Evolutionary conservation across 2,888 invertebrate genomes (phyloP).

Genomic region (Plebejus melissa): DNA sequence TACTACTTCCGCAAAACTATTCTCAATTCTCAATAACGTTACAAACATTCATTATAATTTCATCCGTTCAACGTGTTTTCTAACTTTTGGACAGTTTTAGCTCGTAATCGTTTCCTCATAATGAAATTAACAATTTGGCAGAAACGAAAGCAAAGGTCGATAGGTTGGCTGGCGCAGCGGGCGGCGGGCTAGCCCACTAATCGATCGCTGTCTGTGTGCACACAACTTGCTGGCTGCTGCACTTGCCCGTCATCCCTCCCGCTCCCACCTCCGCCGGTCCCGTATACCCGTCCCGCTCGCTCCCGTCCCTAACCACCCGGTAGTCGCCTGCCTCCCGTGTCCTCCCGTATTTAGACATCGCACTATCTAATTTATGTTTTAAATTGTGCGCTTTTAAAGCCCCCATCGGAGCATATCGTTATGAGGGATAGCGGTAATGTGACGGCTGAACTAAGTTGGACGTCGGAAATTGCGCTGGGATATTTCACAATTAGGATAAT

Average conservation of each 20-base stretch:
- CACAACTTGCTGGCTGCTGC: conserved; percentile 53
- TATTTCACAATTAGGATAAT: conserved; percentile 25
- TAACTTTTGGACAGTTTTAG: background rate
- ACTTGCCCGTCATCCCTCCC: conserved; percentile 57
- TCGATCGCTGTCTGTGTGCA: conserved; percentile 75
- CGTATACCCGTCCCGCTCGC: conserved; percentile 63
- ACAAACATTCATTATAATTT: background rate
- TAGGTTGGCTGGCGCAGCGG: conserved; percentile 62
- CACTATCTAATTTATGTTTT: conserved; percentile 77
- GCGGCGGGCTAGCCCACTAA: conserved; percentile 63
- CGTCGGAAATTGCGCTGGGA: conserved; percentile 47
- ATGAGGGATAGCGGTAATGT: conserved; percentile 61
- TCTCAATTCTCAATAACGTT: background rate
- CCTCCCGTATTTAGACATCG: conserved; percentile 74
- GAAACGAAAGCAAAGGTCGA: conserved; percentile 64
- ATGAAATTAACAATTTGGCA: conserved; percentile 47
- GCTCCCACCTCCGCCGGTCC: conserved; percentile 48
- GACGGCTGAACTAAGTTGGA: conserved; percentile 45
- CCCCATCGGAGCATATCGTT: conserved; percentile 60
- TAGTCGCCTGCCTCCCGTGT: conserved; percentile 67
- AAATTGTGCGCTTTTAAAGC: conserved; percentile 67
- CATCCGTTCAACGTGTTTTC: background rate
- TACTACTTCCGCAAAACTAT: background rate
- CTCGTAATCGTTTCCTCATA: conserved; percentile 35
- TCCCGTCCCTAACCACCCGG: conserved; percentile 73